Base-by-base conservation (phyloP, 2,888 invertebrate genomes). In the Drosophila diplacantha region DNA sequence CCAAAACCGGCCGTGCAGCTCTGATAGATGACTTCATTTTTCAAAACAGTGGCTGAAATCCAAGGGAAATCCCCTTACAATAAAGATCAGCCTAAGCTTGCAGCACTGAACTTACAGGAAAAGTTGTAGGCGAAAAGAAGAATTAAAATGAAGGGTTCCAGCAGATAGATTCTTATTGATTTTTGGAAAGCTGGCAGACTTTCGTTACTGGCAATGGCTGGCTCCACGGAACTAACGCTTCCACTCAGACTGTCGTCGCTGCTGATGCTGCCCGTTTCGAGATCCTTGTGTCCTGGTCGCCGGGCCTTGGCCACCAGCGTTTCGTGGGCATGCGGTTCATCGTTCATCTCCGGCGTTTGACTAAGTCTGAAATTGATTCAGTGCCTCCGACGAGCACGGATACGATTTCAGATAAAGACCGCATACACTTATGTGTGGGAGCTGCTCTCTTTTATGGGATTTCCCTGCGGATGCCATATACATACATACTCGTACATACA, bases 11-110 rank as follows among this genome's bases (percentile, higher is more conserved):
- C 88, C 26, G 91, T 90, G 85, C 95, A 95, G 5, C 93, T 92
- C 69, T 92, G 90, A 78, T 92, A 93, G 11, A 94, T 87, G 46
- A 94, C 87, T 72, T 94, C 89, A 85, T 94, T 93, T 72, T 91
- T 91, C 44, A 91, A 87, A n/a, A 93, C 71, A 3, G 87, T 85
- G 20, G 81, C 87, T 87, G 53, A 18, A 62, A 74, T 38, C n/a
- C 7, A 46, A 12, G 11, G 4, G n/a, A 20, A 54, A 34, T 22
- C 2, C 11, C 14, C 9, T 6, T 12, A 14, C 20, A 41, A 18
- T 9, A 55, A 46, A 38, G 24, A 20, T 5, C 2, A 24, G 2
- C 6, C 1, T 3, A 14, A 16, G 5, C 3, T 16, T 7, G n/a
- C 5, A 8, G 7, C 8, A 1, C 5, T 1, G 0, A 4, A 62